Percentiles rank a stretch among this genome's conserved stretches.
Evolutionary conservation across 64 coral and sea anemone genomes (phyloP).

Genomic region (Stylophora pistillata): DNA sequence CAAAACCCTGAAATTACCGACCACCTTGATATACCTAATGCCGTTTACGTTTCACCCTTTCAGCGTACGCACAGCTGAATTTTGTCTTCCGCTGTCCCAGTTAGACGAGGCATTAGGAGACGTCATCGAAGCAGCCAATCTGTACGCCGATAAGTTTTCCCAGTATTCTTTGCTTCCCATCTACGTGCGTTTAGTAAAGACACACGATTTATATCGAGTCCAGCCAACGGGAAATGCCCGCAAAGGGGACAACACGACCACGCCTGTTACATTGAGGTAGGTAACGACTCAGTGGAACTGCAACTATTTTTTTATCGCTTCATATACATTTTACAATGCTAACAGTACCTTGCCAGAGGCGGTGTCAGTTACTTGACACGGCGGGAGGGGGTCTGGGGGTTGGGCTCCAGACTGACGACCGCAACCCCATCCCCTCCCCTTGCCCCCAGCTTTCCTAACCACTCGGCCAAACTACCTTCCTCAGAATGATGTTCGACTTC

Average conservation of each 20-base stretch:
- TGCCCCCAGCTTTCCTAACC: too few species aligned
- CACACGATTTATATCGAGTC: conserved; percentile 58
- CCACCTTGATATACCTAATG: too few species aligned
- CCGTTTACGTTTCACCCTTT: not conserved
- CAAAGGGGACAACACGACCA: conserved; percentile 16
- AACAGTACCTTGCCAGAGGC: too few species aligned
- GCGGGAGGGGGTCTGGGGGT: too few species aligned
- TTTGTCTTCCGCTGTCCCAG: conserved; percentile 52
- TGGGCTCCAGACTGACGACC: too few species aligned
- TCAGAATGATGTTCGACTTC: not conserved
- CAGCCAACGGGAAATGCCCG: conserved; percentile 57
- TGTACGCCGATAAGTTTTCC: conserved; percentile 4
- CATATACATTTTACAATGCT: too few species aligned
- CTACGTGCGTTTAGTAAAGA: conserved; percentile 59
- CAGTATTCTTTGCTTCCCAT: conserved; percentile 67
- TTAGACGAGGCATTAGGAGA: conserved; percentile 64
- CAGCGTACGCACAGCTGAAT: conserved; percentile 75
- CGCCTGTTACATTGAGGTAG: conserved; percentile 70
- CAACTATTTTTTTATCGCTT: too few species aligned
- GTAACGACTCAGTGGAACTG: too few species aligned
- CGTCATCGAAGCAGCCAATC: conserved; percentile 66
- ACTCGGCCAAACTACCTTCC: too few species aligned
- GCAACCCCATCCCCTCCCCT: too few species aligned
- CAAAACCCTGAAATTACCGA: too few species aligned
- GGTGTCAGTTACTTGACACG: too few species aligned